Evolutionary conservation across 2,113 vertebrate genomes (phyloP).

Genomic region (Recurvirostra avosetta): DNA sequence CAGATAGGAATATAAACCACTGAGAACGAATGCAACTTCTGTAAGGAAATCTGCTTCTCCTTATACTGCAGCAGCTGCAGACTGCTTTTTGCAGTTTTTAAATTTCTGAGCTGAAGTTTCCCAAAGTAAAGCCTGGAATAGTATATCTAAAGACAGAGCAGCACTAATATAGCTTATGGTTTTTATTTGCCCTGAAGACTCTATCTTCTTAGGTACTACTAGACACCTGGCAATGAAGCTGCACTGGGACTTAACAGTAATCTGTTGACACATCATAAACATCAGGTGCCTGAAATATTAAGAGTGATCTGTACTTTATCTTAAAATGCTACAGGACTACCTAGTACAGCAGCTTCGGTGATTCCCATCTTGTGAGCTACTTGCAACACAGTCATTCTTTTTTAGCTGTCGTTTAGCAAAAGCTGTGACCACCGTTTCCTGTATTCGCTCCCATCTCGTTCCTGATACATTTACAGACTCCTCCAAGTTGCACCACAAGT

Average conservation of each 20-base stretch:
- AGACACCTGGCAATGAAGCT: constrained; percentile 46
- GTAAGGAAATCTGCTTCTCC: not conserved
- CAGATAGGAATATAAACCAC: not conserved
- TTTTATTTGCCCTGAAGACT: not conserved
- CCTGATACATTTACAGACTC: not conserved
- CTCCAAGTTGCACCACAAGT: not conserved
- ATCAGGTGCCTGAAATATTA: constrained; percentile 9
- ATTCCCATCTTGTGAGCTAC: not conserved
- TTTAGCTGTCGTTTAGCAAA: not conserved
- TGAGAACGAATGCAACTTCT: not conserved
- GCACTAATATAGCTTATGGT: not conserved
- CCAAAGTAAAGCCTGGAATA: not conserved
- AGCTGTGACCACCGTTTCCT: not conserved
- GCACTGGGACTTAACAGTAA: constrained; percentile 34
- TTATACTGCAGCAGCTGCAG: not conserved
- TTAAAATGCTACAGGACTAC: constrained; percentile 13
- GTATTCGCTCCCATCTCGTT: not conserved
- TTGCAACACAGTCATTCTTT: not conserved
- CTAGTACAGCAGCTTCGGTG: not conserved
- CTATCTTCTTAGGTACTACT: not conserved
- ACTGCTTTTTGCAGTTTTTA: not conserved
- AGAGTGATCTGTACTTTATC: constrained; percentile 6
- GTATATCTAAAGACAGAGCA: not conserved
- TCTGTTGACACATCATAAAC: constrained; percentile 10
- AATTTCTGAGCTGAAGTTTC: constrained; percentile 28